Base-by-base conservation (phyloP, 2,888 invertebrate species). In the Diloba caeruleocephala region DNA sequence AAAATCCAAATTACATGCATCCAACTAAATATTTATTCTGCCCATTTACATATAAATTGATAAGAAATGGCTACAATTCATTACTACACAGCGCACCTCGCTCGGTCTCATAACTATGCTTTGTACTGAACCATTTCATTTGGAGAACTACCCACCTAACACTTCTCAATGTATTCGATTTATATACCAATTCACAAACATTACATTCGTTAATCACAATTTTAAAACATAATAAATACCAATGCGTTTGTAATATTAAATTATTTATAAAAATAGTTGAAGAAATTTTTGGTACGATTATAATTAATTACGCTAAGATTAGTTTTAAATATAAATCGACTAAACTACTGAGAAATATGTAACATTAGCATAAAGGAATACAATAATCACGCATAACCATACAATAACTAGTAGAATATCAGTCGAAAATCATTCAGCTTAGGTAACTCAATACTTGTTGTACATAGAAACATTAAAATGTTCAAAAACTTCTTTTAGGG, bases 101-200 rank as follows among this genome's bases (percentile, higher is more conserved):
- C 75, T 74, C 71, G 71, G 68, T 77, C 67, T 59, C 74, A 21
- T 19, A 68, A 78, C 88, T 89, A 88, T 81, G 58, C 70, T 89
- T 92, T 92, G 92, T 92, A 92, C 91, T 91, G 87, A 82, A 83
- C 79, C 81, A 87, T 85, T 88, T 83, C 83, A 81, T 84, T 87
- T 85, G 87, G 87, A 83, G 85, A 78, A 60, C 69, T 76, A 66
- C 44, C 36, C 54, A 48, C 50, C 41, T 71, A 59, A 59, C 42
- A 45, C 52, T 63, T 67, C 25, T 31, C 46, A 60, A 54, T 54
- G 34, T 61, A 62, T 60, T 58, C 57, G 53, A 58, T 57, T 51
- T 56, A 48, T 49, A 56, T 53, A 61, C 48, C 55, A 67, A 74
- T 65, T 65, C 42, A 52, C 54, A 55, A 37, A 71, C 71, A 70